Evolutionary conservation across 2,113 vertebrate species (phyloP).

Genomic region (Rhombomys opimus): DNA sequence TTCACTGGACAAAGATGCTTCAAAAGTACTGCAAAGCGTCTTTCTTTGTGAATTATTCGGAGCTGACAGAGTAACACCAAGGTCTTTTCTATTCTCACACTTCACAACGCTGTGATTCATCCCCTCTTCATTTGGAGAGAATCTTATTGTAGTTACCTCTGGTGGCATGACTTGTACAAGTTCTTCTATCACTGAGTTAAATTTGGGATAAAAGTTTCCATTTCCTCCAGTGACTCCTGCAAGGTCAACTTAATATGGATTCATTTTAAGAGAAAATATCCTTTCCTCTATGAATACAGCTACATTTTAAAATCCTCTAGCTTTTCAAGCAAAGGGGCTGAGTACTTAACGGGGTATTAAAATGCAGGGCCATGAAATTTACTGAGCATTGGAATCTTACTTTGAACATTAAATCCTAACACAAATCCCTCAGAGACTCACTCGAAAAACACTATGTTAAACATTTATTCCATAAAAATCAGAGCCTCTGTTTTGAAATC

Average conservation of each 20-base stretch:
- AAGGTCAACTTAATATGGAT: conserved; percentile 59
- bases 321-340: conserved; percentile 53
- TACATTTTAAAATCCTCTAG: conserved; percentile 60
- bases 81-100: conserved; percentile 20
- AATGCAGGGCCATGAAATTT: conserved; percentile 56
- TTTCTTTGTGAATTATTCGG: conserved; percentile 29
- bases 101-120: conserved; percentile 60
- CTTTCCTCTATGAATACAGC: conserved; percentile 22
- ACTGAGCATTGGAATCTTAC: conserved; percentile 58
- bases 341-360: conserved; percentile 57
- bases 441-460: conserved; percentile 52
- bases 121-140: conserved; percentile 54
- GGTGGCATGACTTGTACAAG: conserved; percentile 25
- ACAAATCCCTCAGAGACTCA: conserved; percentile 64
- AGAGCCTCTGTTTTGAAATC: conserved; percentile 14
- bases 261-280: conserved; percentile 57
- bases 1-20: conserved; percentile 13
- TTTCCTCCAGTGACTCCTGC: conserved; percentile 47
- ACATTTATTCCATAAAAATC: conserved; percentile 54
- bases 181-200: conserved; percentile 51
- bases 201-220: conserved; percentile 61
- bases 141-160: conserved; percentile 40
- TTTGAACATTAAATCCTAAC: conserved; percentile 68
- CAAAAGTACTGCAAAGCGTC: background rate
- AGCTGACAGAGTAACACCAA: conserved; percentile 27